Conservation (phyloP, 2,113 vertebrate species). For the Pseudolaguvia tuberculata region DNA sequence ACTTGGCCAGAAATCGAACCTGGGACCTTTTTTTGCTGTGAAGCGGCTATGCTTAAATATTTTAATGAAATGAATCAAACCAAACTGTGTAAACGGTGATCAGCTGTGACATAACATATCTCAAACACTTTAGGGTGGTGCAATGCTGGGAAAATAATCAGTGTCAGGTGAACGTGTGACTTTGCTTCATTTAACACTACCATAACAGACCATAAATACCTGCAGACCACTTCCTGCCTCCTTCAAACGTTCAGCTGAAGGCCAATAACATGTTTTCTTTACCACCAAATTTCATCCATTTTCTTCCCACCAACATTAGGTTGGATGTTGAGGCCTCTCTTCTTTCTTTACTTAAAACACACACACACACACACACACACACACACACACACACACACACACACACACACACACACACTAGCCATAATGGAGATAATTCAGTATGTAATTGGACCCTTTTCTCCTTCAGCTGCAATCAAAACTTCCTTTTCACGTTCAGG, state of each 20-base stretch:
- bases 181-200: neutral
- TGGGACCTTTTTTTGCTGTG: too few relatives aligned
- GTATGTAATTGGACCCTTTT: slow-evolving; percentile 25
- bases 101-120: neutral
- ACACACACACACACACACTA: slow-evolving; percentile 6
- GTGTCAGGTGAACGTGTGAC: neutral
- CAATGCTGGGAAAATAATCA: neutral
- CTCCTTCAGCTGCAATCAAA: slow-evolving; percentile 16
- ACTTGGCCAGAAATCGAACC: too few relatives aligned
- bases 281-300: neutral
- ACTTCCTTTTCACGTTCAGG: slow-evolving; percentile 21
- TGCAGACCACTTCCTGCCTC: neutral
- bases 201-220: neutral
- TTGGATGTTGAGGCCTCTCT: slow-evolving; percentile 14
- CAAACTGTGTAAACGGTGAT: too few relatives aligned
- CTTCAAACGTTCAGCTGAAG: neutral
- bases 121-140: neutral
- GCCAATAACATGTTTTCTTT: neutral
- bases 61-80: too few relatives aligned
- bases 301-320: neutral
- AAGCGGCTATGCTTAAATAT: too few relatives aligned
- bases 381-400: neutral
- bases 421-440: slow-evolving; percentile 34
- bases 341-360: neutral
- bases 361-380: slow-evolving; percentile 18